Conservation (phyloP, 2,113 vertebrate species). For the Notothenia coriiceps region DNA sequence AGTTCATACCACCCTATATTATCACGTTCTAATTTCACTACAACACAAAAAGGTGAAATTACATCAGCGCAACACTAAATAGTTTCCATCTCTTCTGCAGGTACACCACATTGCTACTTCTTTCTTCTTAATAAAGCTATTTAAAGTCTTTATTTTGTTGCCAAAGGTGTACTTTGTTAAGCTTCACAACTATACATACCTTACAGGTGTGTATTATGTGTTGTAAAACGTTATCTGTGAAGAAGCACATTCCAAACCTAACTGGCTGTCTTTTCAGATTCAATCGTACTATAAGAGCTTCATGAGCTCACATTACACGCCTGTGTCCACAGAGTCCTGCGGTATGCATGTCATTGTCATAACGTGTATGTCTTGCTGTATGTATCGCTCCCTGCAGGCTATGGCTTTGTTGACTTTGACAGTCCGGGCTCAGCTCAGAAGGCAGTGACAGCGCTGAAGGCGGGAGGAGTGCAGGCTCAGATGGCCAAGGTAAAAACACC, state of each 20-base stretch:
- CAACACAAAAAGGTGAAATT: conserved; percentile 3
- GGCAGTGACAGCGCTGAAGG: conserved; percentile 91
- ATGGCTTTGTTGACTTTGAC: conserved; percentile 96
- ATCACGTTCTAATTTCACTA: conserved; percentile 8
- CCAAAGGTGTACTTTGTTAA: too few species aligned
- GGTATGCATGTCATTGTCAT: conserved; percentile 30
- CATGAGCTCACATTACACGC: conserved; percentile 7
- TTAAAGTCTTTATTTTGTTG: too few species aligned
- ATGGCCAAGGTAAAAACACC: conserved; percentile 92
- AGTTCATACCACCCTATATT: not conserved
- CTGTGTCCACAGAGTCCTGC: not conserved
- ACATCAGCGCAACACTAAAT: not conserved
- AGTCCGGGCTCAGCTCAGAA: conserved; percentile 92
- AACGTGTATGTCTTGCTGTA: conserved; percentile 21
- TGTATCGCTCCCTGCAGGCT: conserved; percentile 82
- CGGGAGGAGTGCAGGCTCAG: conserved; percentile 93
- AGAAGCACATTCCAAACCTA: not conserved
- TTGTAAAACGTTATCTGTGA: conserved; percentile 60
- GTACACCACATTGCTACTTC: not conserved
- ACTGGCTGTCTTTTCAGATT: conserved; percentile 13
- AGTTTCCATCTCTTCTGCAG: not conserved
- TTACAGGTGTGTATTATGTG: not conserved
- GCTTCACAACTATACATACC: too few species aligned
- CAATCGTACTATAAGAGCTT: not conserved
- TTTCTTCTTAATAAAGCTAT: not conserved